Conservation (phyloP, 2,888 invertebrate genomes). For the Leptothorax acervorum region DNA sequence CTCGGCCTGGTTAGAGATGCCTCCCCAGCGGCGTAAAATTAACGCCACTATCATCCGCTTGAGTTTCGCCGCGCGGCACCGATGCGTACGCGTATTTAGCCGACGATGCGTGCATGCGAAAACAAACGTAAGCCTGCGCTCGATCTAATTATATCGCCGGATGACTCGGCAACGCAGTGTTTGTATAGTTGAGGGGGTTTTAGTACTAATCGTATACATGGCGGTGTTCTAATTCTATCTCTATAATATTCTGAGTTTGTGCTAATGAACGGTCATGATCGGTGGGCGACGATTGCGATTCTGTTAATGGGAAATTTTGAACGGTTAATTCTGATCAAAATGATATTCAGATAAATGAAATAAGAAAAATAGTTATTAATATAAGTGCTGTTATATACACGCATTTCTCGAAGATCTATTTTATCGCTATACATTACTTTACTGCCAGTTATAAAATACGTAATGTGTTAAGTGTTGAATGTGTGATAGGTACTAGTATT, state of each 20-base stretch:
- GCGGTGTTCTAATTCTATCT: slow-evolving; percentile 9
- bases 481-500: background rate
- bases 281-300: background rate
- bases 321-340: background rate
- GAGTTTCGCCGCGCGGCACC: slow-evolving; percentile 41
- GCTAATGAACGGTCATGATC: background rate
- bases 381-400: no score
- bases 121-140: slow-evolving; percentile 42
- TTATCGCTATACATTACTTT: background rate
- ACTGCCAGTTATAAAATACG: slow-evolving; percentile 31
- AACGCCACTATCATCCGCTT: slow-evolving; percentile 62
- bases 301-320: background rate
- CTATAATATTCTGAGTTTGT: background rate
- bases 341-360: background rate
- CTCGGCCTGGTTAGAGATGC: slow-evolving; percentile 34
- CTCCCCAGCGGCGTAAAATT: slow-evolving; percentile 63
- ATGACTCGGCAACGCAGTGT: slow-evolving; percentile 19
- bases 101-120: slow-evolving; percentile 45
- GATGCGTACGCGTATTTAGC: slow-evolving; percentile 33
- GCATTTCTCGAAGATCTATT: background rate
- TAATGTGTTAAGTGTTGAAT: background rate
- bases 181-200: slow-evolving; percentile 7
- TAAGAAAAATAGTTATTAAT: background rate
- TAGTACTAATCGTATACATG: slow-evolving; percentile 3
- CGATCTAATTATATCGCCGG: slow-evolving; percentile 47